Percentiles rank a stretch among this genome's conserved stretches.
Conservation (phyloP, 23 tunicate genomes). For the Styela clava region DNA sequence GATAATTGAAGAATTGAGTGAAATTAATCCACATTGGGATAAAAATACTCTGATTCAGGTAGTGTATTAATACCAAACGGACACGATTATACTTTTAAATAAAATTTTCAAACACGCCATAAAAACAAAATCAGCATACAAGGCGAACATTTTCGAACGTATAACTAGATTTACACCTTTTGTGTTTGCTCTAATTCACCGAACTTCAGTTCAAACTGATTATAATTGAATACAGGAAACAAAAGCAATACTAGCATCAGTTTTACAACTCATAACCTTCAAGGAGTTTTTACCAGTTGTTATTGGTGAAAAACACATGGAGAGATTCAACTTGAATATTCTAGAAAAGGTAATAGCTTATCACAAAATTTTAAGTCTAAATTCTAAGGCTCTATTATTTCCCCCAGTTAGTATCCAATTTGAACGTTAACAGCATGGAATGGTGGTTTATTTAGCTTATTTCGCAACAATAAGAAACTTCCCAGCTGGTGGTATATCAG, state of each 20-base stretch:
- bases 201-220: too few species aligned
- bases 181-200: too few species aligned
- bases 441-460: too few species aligned
- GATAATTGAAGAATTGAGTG: slow-evolving; percentile 34
- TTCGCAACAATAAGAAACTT: too few species aligned
- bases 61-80: background rate
- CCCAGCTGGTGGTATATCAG: too few species aligned
- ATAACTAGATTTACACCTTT: too few species aligned
- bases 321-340: slow-evolving; percentile 44
- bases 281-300: slow-evolving; percentile 62
- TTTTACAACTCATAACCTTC: slow-evolving; percentile 62
- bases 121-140: too few species aligned
- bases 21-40: slow-evolving; percentile 59
- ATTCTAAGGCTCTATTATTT: too few species aligned
- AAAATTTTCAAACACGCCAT: background rate
- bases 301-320: slow-evolving; percentile 55
- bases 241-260: slow-evolving; percentile 45
- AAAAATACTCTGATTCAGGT: slow-evolving; percentile 13
- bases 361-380: too few species aligned
- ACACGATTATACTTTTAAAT: slow-evolving; percentile 2
- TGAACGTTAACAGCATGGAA: too few species aligned
- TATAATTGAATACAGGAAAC: slow-evolving; percentile 17
- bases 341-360: slow-evolving; percentile 36
- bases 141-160: too few species aligned
- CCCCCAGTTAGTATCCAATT: too few species aligned